phyloP scores from a whole-genome alignment of 2,797 vertebrate species.

The Carduelis carduelis region DNA sequence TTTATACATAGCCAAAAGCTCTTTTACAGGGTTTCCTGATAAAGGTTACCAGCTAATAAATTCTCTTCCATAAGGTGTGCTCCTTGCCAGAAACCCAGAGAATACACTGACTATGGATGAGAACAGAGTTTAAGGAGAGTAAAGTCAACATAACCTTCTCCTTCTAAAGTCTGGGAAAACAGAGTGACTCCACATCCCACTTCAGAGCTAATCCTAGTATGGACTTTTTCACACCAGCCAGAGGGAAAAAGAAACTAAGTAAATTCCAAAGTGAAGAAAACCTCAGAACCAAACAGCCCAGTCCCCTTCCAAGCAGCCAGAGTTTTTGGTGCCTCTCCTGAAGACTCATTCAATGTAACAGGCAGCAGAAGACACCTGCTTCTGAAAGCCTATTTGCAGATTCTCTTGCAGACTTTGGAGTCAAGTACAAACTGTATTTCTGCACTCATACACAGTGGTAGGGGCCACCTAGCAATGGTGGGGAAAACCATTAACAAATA shows the following conservation, averaged over 20 bases:
- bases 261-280: background rate
- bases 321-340: background rate
- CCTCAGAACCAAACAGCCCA: background rate
- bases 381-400: background rate
- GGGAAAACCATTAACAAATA: background rate
- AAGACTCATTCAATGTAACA: fast-evolving
- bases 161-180: background rate
- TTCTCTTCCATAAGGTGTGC: background rate
- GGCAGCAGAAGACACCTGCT: background rate
- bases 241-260: background rate
- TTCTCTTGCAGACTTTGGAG: background rate
- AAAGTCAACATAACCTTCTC: background rate
- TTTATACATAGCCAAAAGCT: background rate
- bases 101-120: background rate
- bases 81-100: background rate
- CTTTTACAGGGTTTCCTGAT: background rate
- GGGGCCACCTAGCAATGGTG: background rate
- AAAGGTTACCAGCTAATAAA: background rate
- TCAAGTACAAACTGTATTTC: background rate
- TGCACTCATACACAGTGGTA: background rate
- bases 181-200: background rate
- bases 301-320: background rate
- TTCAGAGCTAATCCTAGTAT: background rate
- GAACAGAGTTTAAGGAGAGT: background rate
- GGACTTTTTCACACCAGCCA: background rate